Base-by-base conservation (phyloP, 2,888 invertebrate species). In the Cordylochernes scorpioides region DNA sequence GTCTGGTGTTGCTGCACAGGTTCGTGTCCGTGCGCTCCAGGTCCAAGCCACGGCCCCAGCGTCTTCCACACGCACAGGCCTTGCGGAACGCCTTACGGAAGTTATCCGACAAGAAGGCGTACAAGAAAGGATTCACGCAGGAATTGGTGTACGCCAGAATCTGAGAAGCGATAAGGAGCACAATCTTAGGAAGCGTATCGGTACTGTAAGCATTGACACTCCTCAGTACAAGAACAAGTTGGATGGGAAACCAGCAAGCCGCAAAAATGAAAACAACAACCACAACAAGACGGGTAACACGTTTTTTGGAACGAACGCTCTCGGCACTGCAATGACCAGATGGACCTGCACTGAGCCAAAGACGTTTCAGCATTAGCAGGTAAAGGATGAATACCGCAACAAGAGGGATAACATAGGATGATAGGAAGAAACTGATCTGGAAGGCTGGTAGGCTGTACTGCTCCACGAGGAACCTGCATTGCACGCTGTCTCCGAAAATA, bases 81-180 rank as follows among this genome's bases (percentile, higher is more conserved):
- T 50, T 50, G 9, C 48, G 62, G 52, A 86, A 86, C n/a, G 80
- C 82, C 49, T 78, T 71, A 42, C 84, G 65, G 57, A 88, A 86
- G 58, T 82, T 82, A 47, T 86, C 84, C 3, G 82, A 84, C 29
- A 86, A 62, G 55, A 86, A 80, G 4, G 84, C 84, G 57, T 88
- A 88, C 27, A 88, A 64, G 42, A 88, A 71, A 0, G 86, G 86
- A 57, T 88, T 86, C 45, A 88, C 71, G 52, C 86, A 86, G 46
- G 75, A 75, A 61, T 84, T 88, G 59, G 71, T 77, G 56, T 88
- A 88, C 13, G 84, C 84, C 34, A 34, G 36, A 26, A 27, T 36
- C 16, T 50, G 54, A 7, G 49, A 44, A 8, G 48, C 44, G 33
- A 56, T 46, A 33, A 49, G 48, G 1, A 51, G 29, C 12, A 45